phyloP scores from a whole-genome alignment of 2,113 vertebrate species.

The Notarius lentiginosus region DNA sequence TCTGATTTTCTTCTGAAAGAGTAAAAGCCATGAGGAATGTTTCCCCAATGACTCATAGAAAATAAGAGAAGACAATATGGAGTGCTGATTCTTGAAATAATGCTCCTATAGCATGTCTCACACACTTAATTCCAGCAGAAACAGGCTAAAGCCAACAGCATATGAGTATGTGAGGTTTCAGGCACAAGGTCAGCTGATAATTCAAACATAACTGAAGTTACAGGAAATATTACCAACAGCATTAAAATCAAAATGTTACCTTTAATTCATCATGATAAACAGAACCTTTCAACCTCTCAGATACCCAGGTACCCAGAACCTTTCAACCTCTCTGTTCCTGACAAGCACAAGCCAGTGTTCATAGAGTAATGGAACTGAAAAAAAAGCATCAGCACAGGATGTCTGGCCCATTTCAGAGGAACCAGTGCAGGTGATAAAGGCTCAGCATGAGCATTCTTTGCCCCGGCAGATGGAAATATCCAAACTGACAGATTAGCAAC shows the following conservation, averaged over 20 bases:
- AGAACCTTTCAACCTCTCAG: conserved; percentile 15
- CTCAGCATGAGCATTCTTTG: conserved; percentile 12
- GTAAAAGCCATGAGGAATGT: background rate
- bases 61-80: background rate
- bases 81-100: background rate
- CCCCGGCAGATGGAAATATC: conserved; percentile 31
- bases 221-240: conserved; percentile 40
- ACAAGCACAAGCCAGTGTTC: conserved; percentile 19
- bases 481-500: conserved; percentile 23
- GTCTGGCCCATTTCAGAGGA: conserved; percentile 4
- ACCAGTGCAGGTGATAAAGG: conserved; percentile 28
- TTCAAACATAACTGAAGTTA: conserved; percentile 45
- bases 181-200: conserved; percentile 46
- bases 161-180: conserved; percentile 29
- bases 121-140: conserved; percentile 7
- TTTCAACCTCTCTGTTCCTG: conserved; percentile 18
- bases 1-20: background rate
- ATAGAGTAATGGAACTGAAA: conserved; percentile 23
- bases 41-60: background rate
- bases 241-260: conserved; percentile 47
- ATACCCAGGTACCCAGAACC: background rate
- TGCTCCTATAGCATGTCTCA: background rate
- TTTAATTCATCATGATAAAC: conserved; percentile 30
- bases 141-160: conserved; percentile 4
- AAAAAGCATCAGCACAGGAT: background rate